These are phyloP conservation scores for Alligator mississippiensis DNA, from an alignment of 2,113 vertebrate species.

Conservation along the genomic window DNA sequence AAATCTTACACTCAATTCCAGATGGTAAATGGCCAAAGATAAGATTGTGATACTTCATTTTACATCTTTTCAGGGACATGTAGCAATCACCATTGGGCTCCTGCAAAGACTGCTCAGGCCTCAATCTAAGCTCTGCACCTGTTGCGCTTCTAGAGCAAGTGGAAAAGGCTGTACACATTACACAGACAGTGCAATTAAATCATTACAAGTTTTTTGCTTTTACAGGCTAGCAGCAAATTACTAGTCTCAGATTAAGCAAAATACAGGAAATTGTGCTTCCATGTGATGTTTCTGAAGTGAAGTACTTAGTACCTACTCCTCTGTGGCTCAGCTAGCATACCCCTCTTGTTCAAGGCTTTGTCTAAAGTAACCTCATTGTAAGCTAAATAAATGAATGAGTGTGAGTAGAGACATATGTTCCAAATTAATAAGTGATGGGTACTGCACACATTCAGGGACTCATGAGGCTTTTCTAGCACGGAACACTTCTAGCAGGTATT, in stretches of 20 bases:
- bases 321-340: neutral
- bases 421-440: neutral
- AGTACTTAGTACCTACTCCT: neutral
- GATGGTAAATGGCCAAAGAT: no score
- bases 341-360: neutral
- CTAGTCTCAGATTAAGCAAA: neutral
- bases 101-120: no score
- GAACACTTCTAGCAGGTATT: neutral
- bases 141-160: no score
- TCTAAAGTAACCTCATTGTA: neutral
- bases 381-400: neutral
- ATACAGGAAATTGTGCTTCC: neutral
- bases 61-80: no score
- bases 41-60: no score
- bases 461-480: neutral
- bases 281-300: neutral
- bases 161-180: no score
- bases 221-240: neutral
- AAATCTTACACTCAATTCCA: no score
- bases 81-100: no score
- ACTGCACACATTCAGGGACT: rapidly evolving
- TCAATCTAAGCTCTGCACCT: no score
- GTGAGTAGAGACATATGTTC: neutral
- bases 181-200: no score
- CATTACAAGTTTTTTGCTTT: neutral